Evolutionary conservation across 2,797 vertebrate species (phyloP), one percentile per base, ranked within the genome.

Genomic region (Hybognathus amarus): DNA sequence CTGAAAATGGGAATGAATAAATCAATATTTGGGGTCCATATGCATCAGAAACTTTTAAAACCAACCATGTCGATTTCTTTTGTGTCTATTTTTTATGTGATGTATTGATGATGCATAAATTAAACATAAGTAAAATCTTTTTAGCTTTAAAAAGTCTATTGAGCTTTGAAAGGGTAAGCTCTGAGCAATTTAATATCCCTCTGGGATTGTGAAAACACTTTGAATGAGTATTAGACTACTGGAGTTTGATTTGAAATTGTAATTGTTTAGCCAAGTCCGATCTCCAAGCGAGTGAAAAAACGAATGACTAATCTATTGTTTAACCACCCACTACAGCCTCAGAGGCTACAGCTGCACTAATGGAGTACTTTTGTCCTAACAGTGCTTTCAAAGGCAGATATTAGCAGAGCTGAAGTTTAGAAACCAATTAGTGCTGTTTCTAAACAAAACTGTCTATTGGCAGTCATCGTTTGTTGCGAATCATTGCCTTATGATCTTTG

Each of bases 361-460:
- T 86, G 73, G 64, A 74, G 74, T 82, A 71, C 85, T 81, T 85
- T 67, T 87, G 86, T 90, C 87, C 88, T 87, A 89, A 63, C 89
- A 91, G 85, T 50, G 82, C 87, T 91, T 91, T 93, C 89, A 92
- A 90, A 86, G 88, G 89, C 90, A 82, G 64, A 69, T 71, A 64
- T 84, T 78, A 63, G 42, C 56, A 40, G 38, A 54, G 42, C 78
- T 69, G 68, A 83, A 85, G 54, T 79, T 85, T 86, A 73, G 45
- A 82, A 84, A 90, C 88, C 89, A 88, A 91, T 94, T 92, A 92
- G 88, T 63, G 85, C 77, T 68, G 70, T 50, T 86, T 87, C 91
- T 89, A 88, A 89, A 90, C 71, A 79, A 87, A 80, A 77, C 85
- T 68, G 85, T 85, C 87, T 85, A 86, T 88, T 87, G 87, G 90